phyloP scores from a whole-genome alignment of 1,140 invertebrate species.

The Brachionus paranguensis region DNA sequence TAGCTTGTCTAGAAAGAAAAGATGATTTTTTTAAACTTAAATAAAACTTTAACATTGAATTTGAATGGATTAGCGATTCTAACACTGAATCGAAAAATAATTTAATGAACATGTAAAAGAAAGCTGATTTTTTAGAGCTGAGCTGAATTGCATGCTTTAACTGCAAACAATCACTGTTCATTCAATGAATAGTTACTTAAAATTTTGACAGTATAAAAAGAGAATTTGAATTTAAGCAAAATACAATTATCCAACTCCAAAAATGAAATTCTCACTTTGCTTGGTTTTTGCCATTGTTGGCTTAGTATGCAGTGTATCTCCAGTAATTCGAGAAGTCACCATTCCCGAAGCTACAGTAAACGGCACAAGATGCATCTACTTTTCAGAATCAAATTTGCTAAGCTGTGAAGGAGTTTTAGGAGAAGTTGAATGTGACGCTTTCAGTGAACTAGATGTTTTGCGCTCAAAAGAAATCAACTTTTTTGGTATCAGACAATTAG shows the following conservation, averaged over 20 bases:
- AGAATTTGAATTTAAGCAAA: background rate
- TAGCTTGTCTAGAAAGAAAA: too few species aligned
- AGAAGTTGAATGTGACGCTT: slow-evolving; percentile 37
- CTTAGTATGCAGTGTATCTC: background rate
- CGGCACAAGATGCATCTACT: background rate
- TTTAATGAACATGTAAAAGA: background rate
- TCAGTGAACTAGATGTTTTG: background rate
- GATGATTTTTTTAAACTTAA: too few species aligned
- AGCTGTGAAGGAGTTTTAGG: background rate
- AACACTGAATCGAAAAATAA: background rate
- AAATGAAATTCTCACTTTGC: slow-evolving; percentile 24
- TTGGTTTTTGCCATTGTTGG: background rate
- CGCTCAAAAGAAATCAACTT: background rate
- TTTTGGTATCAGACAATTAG: slow-evolving; percentile 12
- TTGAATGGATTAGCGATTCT: background rate
- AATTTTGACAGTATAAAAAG: background rate
- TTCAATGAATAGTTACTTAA: background rate
- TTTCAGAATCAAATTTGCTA: background rate
- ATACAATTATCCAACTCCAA: background rate
- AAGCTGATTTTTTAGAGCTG: background rate
- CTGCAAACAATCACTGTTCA: background rate
- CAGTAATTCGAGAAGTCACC: background rate
- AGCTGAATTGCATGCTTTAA: background rate
- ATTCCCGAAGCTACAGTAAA: background rate
- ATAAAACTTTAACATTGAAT: too few species aligned